These are phyloP conservation scores for Rhadina sibilatrix DNA, from an alignment of 2,113 vertebrate genomes.

Conservation along the genomic window DNA sequence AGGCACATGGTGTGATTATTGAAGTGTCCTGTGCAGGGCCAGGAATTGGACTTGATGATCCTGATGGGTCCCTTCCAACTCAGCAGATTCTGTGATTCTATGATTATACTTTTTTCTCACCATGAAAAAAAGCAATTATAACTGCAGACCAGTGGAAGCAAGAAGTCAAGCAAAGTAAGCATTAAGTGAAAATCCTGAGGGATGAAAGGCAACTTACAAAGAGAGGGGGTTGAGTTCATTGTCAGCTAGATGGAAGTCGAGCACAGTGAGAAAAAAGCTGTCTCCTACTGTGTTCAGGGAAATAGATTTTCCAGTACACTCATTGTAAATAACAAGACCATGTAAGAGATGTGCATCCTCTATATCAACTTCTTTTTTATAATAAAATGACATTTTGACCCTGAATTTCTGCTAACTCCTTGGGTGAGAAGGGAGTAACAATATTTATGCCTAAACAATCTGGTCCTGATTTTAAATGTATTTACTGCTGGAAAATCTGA, in stretches of 20 bases:
- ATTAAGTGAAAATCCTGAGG: neutral
- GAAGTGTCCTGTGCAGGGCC: neutral
- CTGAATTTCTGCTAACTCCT: neutral
- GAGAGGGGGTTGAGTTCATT: neutral
- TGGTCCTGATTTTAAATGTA: neutral
- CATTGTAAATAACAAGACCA: neutral
- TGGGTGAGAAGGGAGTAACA: neutral
- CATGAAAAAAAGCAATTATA: neutral
- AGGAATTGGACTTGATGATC: neutral
- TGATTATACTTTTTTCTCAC: neutral
- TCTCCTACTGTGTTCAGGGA: constrained; percentile 1
- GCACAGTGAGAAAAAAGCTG: neutral
- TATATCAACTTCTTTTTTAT: neutral
- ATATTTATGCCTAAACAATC: constrained; percentile 6
- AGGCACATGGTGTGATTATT: neutral
- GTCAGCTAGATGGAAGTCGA: neutral
- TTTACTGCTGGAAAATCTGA: neutral
- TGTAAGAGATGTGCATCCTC: neutral
- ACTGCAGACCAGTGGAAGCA: neutral
- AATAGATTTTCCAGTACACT: neutral
- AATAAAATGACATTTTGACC: neutral
- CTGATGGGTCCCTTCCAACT: neutral
- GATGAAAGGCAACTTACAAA: neutral
- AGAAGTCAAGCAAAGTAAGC: neutral
- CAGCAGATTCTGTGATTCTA: neutral